phyloP scores from a whole-genome alignment of 30 jellyfish, hydroid and myxozoan genomes.

The Sanderia malayensis region DNA sequence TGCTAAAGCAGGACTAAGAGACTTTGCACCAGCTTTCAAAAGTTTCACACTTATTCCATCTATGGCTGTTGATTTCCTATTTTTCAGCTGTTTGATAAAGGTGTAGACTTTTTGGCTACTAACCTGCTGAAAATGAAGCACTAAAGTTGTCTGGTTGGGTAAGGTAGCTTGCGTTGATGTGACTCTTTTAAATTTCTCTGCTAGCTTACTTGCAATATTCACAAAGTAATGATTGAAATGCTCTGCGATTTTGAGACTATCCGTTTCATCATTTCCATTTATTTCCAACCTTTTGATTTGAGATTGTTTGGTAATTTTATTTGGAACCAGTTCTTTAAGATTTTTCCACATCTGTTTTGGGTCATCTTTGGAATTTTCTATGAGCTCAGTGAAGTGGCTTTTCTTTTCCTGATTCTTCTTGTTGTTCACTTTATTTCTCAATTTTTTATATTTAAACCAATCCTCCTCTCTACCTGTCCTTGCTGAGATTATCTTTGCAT shows the following conservation, averaged over 20 bases:
- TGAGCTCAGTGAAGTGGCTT: constrained; percentile 7
- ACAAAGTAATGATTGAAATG: constrained; percentile 19
- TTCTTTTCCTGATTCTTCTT: constrained; percentile 9
- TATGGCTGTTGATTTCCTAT: neutral
- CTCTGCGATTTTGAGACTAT: constrained; percentile 14
- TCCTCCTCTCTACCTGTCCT: constrained; percentile 16
- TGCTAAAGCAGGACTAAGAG: neutral
- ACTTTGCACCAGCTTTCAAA: constrained; percentile 3
- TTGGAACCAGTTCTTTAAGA: constrained; percentile 30
- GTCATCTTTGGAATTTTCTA: constrained; percentile 2
- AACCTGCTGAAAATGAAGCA: too few species aligned
- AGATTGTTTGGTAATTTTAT: constrained; percentile 15
- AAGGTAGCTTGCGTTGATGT: too few species aligned
- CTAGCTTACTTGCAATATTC: constrained; percentile 1
- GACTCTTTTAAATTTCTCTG: constrained; percentile 17
- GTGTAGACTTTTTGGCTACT: neutral
- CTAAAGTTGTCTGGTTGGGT: too few species aligned
- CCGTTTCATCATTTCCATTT: neutral
- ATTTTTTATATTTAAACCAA: constrained; percentile 15
- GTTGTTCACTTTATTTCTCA: constrained; percentile 30
- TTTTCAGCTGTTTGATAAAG: neutral
- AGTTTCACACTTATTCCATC: constrained; percentile 9
- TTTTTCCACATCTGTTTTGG: constrained; percentile 35
- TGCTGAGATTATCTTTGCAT: constrained; percentile 8
- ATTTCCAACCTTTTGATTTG: constrained; percentile 18